Conservation (phyloP, 2,888 invertebrate species). For the Hypsopygia costalis region DNA sequence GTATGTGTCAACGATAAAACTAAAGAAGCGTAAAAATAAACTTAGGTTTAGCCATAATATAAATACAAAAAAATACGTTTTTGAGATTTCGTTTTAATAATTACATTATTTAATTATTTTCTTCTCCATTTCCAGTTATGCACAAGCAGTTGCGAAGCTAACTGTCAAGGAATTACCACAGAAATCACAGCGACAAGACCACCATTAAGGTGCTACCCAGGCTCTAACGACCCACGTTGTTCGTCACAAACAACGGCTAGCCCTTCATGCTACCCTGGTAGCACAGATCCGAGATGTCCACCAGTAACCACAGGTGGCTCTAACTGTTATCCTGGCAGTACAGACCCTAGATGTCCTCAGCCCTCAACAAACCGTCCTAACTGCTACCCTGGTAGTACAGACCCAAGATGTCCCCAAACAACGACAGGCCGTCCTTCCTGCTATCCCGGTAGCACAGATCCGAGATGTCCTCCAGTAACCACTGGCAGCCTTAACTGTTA, state of each 20-base stretch:
- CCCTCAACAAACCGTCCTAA: constrained; percentile 21
- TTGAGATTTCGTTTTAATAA: too few species aligned
- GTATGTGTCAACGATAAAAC: too few species aligned
- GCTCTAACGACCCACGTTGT: constrained; percentile 52
- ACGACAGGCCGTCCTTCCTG: too few species aligned
- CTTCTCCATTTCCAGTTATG: constrained; percentile 49
- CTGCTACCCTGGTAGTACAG: constrained; percentile 33
- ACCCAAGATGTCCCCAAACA: constrained; percentile 43
- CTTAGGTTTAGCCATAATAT: too few species aligned
- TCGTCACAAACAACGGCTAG: too few species aligned
- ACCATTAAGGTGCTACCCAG: constrained; percentile 45
- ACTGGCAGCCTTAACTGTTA: constrained; percentile 40
- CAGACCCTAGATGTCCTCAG: constrained; percentile 36
- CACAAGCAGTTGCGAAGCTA: constrained; percentile 58
- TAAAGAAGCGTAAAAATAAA: too few species aligned
- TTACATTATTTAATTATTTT: too few species aligned
- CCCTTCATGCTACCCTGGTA: constrained; percentile 43
- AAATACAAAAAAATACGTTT: too few species aligned
- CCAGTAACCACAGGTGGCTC: constrained; percentile 34
- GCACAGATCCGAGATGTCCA: constrained; percentile 41
- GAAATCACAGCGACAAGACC: constrained; percentile 55
- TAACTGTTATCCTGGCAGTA: constrained; percentile 45
- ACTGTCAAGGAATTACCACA: constrained; percentile 45
- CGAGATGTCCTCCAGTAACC: constrained; percentile 39
- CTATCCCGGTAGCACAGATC: constrained; percentile 44